Base-by-base conservation (phyloP, 2,113 vertebrate species). In the Ictalurus punctatus region DNA sequence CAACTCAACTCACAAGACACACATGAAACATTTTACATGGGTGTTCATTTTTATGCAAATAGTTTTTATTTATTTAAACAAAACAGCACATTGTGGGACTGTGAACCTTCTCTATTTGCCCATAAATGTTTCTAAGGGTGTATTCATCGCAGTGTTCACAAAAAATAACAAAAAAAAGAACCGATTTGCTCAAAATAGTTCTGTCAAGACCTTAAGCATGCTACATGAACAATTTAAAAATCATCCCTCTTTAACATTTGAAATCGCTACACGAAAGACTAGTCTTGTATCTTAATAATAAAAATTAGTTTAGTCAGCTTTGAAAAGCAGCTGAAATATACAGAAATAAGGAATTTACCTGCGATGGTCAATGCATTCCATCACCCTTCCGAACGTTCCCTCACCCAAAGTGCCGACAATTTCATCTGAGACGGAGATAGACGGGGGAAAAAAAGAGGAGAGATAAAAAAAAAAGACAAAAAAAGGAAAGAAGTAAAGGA, bases 361-460 rank as follows among this genome's bases (percentile, higher is more conserved):
- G 90, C 97, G 96, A 94, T 98, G 98, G 94, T 99, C 98, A 2
- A 99, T 94, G 90, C 98, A 99, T 65, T 97, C 96, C 90, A 99
- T 98, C 92, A 99, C 98, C 89, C 98, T 96, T 92, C 98, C 98
- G 14, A 99, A 99, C 0, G 98, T 99, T 69, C 98, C 98, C 93
- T 99, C 98, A 6, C 98, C 98, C 93, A 99, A 90, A 90, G 98
- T 99, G 95, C 96, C 97, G 87, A 98, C 96, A 87, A 99, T 98
- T 94, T 99, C 98, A 95, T 99, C 98, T 99, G 95, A 91, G 94
- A 93, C 91, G 91, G 91, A 95, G 94, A 83, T 74, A 93, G 78
- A 93, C 81, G 52, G 67, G 82, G 58, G 40, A 25, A 80, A n/a
- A 86, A 94, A 88, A 94, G 48, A 34, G 34, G 34, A 34, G 9